Evolutionary conservation across 2,113 vertebrate species (phyloP).

Genomic region (Bambusicola thoracicus): DNA sequence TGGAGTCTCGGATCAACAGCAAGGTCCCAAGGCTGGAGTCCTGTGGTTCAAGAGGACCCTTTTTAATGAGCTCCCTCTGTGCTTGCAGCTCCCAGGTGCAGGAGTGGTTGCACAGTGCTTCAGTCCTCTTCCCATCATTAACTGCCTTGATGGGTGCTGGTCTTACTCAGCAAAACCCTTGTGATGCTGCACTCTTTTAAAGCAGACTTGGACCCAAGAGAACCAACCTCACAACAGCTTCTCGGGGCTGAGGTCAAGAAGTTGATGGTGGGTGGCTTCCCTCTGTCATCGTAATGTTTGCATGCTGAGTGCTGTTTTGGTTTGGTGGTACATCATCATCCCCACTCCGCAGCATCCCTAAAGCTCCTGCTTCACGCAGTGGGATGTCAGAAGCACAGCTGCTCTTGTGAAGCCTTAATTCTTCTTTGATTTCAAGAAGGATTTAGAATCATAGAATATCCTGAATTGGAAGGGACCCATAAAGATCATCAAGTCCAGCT

Average conservation of each 20-base stretch:
- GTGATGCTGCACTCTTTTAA: background rate
- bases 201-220: background rate
- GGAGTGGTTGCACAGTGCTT: background rate
- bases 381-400: slow-evolving; percentile 7
- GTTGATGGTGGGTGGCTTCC: background rate
- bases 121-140: background rate
- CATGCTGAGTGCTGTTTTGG: background rate
- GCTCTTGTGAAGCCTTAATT: background rate
- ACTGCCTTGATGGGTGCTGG: background rate
- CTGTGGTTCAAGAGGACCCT: slow-evolving; percentile 45
- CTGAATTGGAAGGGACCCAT: no score
- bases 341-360: accelerated
- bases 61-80: slow-evolving; percentile 62
- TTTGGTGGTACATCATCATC: background rate
- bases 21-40: slow-evolving; percentile 55
- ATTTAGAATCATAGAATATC: no score
- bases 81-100: background rate
- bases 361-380: background rate
- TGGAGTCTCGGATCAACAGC: slow-evolving; percentile 47
- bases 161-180: background rate
- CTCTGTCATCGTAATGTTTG: background rate
- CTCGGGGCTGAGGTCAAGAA: background rate
- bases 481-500: no score
- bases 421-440: background rate
- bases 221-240: background rate